phyloP scores from a whole-genome alignment of 2,113 vertebrate species.

The Pachyramphus minor region DNA sequence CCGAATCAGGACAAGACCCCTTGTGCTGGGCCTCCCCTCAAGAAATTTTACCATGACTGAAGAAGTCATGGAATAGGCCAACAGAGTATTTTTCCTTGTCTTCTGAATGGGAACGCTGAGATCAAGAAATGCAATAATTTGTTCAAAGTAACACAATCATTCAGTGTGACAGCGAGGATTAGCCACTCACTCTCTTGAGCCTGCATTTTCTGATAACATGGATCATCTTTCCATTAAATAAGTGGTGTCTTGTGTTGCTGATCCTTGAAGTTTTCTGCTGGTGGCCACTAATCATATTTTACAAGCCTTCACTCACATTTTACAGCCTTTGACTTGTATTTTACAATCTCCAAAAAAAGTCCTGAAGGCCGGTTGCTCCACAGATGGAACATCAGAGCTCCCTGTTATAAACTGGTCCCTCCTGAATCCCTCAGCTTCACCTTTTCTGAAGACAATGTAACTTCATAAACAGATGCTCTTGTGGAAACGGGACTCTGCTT shows the following conservation, averaged over 20 bases:
- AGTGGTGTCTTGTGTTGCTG: neutral
- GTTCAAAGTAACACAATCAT: neutral
- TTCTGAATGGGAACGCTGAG: neutral
- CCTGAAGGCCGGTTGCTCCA: neutral
- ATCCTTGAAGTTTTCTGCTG: neutral
- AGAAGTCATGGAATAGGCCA: neutral
- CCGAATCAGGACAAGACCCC: neutral
- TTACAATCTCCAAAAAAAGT: neutral
- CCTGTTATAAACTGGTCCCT: neutral
- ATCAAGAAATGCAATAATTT: neutral
- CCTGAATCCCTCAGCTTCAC: neutral
- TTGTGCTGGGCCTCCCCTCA: neutral
- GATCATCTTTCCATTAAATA: constrained; percentile 13
- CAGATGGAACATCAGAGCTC: neutral
- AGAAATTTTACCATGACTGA: neutral
- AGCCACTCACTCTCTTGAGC: neutral
- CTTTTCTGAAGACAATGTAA: neutral
- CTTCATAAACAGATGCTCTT: neutral
- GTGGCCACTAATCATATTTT: constrained; percentile 15
- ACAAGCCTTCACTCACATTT: neutral
- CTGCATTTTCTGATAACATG: neutral
- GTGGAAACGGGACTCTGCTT: neutral
- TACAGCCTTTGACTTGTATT: neutral
- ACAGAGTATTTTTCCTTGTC: neutral
- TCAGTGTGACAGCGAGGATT: neutral